Evolutionary conservation across 2,113 vertebrate species (phyloP).

Genomic region (Dipodomys stephensi): DNA sequence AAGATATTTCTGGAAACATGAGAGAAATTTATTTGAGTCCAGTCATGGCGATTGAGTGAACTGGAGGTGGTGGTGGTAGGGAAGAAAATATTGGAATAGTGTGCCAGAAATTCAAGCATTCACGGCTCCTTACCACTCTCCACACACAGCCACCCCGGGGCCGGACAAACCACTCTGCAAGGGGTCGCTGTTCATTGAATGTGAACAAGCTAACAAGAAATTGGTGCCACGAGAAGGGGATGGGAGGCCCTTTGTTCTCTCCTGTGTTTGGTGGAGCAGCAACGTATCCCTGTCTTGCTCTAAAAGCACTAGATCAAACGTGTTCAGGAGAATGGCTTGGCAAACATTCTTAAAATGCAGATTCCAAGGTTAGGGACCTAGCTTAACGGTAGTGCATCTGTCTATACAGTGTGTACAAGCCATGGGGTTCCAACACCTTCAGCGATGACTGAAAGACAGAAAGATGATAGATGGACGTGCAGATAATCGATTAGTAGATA

Average conservation of each 20-base stretch:
- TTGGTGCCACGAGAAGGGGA: neutral
- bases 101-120: neutral
- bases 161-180: fast-evolving
- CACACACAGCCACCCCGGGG: fast-evolving
- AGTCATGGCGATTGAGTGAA: neutral
- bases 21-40: neutral
- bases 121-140: neutral
- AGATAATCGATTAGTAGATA: no score
- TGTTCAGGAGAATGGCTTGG: neutral
- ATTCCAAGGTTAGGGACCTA: neutral
- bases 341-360: neutral
- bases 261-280: neutral
- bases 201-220: neutral
- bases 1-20: constrained; percentile 1
- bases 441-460: no score
- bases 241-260: no score
- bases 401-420: no score
- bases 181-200: neutral
- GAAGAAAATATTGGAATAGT: neutral
- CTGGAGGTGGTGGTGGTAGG: neutral
- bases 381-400: neutral
- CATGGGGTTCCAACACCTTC: no score
- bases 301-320: neutral
- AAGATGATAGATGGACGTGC: no score
- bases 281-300: neutral